A percentile compares a stretch with the other conserved stretches of the same genome.
Conservation (phyloP, 2,797 vertebrate species). For the Florisuga fusca region DNA sequence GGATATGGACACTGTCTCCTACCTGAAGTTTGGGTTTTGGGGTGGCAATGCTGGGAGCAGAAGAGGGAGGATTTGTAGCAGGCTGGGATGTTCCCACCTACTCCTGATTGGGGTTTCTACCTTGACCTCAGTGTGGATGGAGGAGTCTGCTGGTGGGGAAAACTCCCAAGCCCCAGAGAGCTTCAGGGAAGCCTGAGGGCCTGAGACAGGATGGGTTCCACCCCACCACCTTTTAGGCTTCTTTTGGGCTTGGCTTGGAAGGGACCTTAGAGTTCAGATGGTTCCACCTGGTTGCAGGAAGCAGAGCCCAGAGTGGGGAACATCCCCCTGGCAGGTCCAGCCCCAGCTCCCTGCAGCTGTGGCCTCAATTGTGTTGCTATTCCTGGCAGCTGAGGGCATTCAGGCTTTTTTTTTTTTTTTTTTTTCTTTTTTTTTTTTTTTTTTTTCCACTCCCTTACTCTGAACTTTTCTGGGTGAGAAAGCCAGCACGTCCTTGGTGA, state of each 20-base stretch:
- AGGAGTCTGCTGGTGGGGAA: fast-evolving
- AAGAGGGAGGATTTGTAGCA: not conserved
- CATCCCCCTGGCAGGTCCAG: fast-evolving
- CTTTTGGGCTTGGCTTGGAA: too few species aligned
- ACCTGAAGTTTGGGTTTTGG: fast-evolving
- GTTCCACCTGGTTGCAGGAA: not conserved
- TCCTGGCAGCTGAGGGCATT: not conserved
- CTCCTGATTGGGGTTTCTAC: not conserved
- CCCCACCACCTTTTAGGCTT: not conserved
- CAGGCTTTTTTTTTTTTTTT: not conserved
- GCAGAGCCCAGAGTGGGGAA: not conserved
- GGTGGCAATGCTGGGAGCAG: not conserved
- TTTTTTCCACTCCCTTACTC: not conserved
- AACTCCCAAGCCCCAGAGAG: not conserved
- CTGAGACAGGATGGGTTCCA: fast-evolving
- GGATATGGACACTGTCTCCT: not conserved
- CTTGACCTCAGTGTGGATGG: not conserved
- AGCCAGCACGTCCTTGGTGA: constrained; percentile 13
- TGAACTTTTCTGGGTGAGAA: not conserved
- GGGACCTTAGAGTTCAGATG: too few species aligned
- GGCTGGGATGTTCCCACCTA: not conserved
- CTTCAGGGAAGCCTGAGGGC: fast-evolving
- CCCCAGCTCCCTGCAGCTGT: not conserved
- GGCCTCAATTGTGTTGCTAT: constrained; percentile 51
- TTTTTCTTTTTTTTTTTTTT: not conserved